A percentile compares a stretch with the other conserved stretches of the same genome.
Conservation (phyloP, 1,140 invertebrate species). For the Tetraneura akinire region DNA sequence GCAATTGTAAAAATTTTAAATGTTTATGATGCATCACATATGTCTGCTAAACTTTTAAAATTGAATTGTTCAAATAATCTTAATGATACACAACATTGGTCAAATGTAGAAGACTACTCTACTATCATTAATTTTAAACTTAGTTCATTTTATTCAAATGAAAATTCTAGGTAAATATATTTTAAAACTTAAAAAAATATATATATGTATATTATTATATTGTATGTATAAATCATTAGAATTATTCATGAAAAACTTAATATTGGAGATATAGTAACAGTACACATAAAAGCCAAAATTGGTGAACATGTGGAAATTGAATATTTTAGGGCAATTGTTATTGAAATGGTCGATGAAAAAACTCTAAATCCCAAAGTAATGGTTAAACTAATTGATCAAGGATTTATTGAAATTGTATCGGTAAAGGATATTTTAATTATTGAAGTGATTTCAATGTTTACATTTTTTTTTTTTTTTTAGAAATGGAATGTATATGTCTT, state of each 20-base stretch:
- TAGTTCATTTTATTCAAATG: not conserved
- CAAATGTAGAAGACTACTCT: not conserved
- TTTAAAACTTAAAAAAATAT: not conserved
- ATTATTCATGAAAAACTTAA: slow-evolving; percentile 1
- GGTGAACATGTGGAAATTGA: not conserved
- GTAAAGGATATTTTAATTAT: not conserved
- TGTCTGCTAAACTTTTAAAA: slow-evolving; percentile 44
- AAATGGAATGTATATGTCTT: slow-evolving; percentile 21
- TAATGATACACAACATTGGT: slow-evolving; percentile 2
- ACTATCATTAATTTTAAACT: not conserved
- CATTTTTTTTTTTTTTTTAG: not conserved
- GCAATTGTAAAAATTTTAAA: slow-evolving; percentile 35
- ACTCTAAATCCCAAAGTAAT: slow-evolving; percentile 6
- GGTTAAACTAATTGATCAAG: slow-evolving; percentile 33
- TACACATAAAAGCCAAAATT: not conserved
- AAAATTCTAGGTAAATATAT: not conserved
- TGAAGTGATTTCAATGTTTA: not conserved
- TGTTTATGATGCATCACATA: slow-evolving; percentile 33
- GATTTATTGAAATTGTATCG: slow-evolving; percentile 6
- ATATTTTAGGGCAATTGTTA: slow-evolving; percentile 8
- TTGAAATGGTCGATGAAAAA: not conserved
- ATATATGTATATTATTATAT: not conserved
- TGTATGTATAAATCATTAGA: not conserved
- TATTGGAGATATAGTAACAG: not conserved
- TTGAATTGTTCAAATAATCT: slow-evolving; percentile 16